phyloP scores from a whole-genome alignment of 2,113 vertebrate genomes.

The Paradoxurus hermaphroditus region DNA sequence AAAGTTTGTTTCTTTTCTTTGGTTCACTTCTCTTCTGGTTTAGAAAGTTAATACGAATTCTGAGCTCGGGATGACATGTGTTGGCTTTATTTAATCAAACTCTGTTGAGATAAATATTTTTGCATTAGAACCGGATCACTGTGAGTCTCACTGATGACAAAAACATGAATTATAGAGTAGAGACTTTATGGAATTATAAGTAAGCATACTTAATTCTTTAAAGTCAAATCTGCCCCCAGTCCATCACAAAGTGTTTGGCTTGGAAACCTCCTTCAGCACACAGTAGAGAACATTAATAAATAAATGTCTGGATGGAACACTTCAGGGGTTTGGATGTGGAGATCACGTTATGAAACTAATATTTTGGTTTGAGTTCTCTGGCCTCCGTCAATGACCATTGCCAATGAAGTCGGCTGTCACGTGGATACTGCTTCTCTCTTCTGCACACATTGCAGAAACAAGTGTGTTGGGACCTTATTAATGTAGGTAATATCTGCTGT shows the following conservation, averaged over 20 bases:
- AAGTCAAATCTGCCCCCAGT: slow-evolving; percentile 22
- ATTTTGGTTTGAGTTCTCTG: neutral
- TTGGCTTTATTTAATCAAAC: slow-evolving; percentile 54
- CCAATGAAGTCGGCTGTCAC: neutral
- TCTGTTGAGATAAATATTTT: slow-evolving; percentile 57
- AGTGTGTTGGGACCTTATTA: neutral
- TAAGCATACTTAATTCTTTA: slow-evolving; percentile 56
- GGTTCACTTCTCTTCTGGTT: slow-evolving; percentile 19
- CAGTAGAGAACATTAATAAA: slow-evolving; percentile 31
- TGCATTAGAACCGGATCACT: slow-evolving; percentile 54
- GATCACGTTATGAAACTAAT: neutral
- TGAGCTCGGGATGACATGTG: neutral
- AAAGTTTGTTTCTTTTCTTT: slow-evolving; percentile 6
- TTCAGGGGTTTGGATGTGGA: neutral
- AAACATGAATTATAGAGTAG: slow-evolving; percentile 63
- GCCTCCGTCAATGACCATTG: neutral
- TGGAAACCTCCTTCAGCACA: neutral
- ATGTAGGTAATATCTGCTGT: neutral
- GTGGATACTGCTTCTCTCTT: neutral
- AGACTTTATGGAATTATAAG: slow-evolving; percentile 54
- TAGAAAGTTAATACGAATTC: slow-evolving; percentile 44
- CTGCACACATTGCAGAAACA: neutral
- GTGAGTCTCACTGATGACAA: slow-evolving; percentile 34
- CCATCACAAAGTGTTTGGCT: slow-evolving; percentile 44
- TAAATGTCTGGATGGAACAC: neutral